Evolutionary conservation across 2,797 vertebrate genomes (phyloP).

Genomic region (Malurus leucopterus): DNA sequence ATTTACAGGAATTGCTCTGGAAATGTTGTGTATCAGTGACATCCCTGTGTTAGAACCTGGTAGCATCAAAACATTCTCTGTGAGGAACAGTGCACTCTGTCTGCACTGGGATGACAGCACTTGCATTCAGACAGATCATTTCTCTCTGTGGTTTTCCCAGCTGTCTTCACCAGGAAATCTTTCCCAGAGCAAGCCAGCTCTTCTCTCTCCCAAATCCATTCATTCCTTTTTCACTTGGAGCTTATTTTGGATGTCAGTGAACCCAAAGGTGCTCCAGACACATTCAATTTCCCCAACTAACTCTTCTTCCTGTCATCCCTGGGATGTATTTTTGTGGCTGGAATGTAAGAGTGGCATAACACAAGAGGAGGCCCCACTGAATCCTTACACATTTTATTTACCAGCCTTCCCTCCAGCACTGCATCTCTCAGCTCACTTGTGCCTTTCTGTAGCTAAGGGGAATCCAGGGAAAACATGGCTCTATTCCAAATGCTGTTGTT

Average conservation of each 20-base stretch:
- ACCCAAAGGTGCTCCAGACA: neutral
- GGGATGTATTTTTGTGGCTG: neutral
- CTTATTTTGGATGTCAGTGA: neutral
- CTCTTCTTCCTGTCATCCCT: neutral
- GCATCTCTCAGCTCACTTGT: neutral
- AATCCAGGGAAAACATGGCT: neutral
- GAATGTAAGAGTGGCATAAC: neutral
- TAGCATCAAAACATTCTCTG: neutral
- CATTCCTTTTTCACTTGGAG: neutral
- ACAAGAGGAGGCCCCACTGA: neutral
- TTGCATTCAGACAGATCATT: rapidly evolving
- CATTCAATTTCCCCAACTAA: neutral
- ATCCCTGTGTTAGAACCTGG: too few relatives aligned
- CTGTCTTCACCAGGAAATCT: neutral
- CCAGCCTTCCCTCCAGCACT: neutral
- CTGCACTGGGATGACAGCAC: neutral
- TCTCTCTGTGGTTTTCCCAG: neutral
- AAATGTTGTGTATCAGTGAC: neutral
- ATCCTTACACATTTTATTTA: neutral
- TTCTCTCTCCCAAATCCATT: neutral
- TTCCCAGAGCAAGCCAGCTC: neutral
- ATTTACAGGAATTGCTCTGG: neutral
- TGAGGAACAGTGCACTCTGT: neutral
- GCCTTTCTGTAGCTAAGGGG: neutral
- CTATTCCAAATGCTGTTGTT: neutral